A percentile compares a stretch with the other conserved stretches of the same genome.
phyloP scores from a whole-genome alignment of 2,113 vertebrate genomes.

The Cyanocitta stelleri region DNA sequence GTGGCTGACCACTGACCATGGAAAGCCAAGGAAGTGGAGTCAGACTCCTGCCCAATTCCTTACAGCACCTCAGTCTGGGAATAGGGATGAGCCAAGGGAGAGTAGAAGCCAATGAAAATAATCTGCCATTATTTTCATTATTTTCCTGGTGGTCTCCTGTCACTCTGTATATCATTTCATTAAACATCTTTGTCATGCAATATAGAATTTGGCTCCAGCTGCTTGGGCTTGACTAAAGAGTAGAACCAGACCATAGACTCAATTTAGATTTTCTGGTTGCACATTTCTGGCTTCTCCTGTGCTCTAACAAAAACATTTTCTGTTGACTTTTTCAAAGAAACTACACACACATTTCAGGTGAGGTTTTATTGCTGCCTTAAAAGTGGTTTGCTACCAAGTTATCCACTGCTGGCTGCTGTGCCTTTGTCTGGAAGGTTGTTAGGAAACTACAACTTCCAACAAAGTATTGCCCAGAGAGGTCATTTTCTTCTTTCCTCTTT shows the following conservation, averaged over 20 bases:
- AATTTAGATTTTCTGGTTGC: constrained; percentile 1
- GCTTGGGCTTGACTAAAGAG: constrained; percentile 9
- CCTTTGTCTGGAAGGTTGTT: constrained; percentile 16
- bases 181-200: not conserved
- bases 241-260: not conserved
- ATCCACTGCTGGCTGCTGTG: not conserved
- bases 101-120: constrained; percentile 21
- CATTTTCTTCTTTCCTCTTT: not conserved
- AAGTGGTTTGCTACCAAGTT: constrained; percentile 31
- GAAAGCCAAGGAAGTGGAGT: not conserved
- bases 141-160: constrained; percentile 25
- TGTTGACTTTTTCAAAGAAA: not conserved
- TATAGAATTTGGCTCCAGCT: constrained; percentile 11
- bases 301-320: constrained; percentile 27
- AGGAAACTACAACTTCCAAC: constrained; percentile 26
- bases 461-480: not conserved
- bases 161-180: constrained; percentile 20
- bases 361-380: constrained; percentile 29
- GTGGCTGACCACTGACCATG: not conserved
- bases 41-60: not conserved
- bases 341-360: constrained; percentile 30
- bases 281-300: not conserved
- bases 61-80: not conserved
- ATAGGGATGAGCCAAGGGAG: constrained; percentile 5
- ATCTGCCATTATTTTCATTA: constrained; percentile 19